phyloP scores from a whole-genome alignment of 2,113 vertebrate genomes.

The Ovis canadensis region DNA sequence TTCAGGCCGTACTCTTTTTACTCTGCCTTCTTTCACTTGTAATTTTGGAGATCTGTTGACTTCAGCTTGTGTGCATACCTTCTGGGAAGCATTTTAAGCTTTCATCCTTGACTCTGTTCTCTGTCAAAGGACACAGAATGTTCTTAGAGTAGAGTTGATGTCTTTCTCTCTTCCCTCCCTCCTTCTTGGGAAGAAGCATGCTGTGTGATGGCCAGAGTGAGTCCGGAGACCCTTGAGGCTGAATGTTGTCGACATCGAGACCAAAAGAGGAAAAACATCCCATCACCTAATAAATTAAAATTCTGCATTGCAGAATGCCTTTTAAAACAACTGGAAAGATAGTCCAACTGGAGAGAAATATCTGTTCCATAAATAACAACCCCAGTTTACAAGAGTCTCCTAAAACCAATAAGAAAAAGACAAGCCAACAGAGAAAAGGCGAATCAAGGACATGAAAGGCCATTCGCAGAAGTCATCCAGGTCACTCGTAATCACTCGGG shows the following conservation, averaged over 20 bases:
- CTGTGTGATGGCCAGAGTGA: neutral
- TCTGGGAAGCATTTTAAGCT: neutral
- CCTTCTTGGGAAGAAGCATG: neutral
- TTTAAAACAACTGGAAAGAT: neutral
- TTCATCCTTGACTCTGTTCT: neutral
- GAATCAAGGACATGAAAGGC: neutral
- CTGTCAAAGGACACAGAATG: neutral
- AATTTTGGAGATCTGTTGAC: neutral
- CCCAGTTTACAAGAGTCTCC: neutral
- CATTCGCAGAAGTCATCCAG: neutral
- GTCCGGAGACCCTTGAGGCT: neutral
- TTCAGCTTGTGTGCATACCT: neutral
- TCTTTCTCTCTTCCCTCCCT: neutral
- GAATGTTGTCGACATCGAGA: neutral
- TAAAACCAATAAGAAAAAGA: neutral
- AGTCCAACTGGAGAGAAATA: neutral
- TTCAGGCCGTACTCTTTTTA: fast-evolving
- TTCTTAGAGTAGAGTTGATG: neutral
- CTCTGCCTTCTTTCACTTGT: neutral
- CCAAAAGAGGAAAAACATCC: neutral
- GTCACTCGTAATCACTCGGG: neutral
- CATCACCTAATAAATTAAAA: neutral
- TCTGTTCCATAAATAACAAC: neutral
- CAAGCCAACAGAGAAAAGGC: neutral
- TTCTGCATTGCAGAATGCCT: neutral